These are phyloP conservation scores for Neomorphus geoffroyi DNA, from an alignment of 2,797 vertebrate species.

Conservation along the genomic window DNA sequence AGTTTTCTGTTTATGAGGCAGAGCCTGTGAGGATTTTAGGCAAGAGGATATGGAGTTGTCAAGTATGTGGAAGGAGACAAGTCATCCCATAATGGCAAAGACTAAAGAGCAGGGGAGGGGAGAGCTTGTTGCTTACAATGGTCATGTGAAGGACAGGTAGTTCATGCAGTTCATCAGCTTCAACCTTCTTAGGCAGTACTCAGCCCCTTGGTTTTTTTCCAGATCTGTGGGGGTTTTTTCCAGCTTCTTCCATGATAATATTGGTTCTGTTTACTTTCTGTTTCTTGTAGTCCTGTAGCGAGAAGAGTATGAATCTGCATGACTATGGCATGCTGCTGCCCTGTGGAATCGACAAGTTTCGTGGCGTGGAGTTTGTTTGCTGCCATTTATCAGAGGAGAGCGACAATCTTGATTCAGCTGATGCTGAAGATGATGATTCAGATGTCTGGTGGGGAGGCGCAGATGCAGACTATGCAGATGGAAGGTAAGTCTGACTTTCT, in stretches of 20 bases:
- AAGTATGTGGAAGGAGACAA: not conserved
- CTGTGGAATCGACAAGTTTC: slow-evolving; percentile 94
- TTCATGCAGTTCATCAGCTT: not conserved
- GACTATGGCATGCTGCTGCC: slow-evolving; percentile 97
- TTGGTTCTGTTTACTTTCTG: not conserved
- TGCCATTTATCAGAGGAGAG: slow-evolving; percentile 86
- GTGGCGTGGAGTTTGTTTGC: slow-evolving; percentile 97
- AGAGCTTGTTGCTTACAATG: not conserved
- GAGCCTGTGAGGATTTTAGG: not conserved
- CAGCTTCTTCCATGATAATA: not conserved
- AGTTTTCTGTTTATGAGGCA: not conserved
- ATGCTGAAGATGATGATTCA: slow-evolving; percentile 88
- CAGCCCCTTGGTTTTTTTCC: not conserved
- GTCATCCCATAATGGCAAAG: not conserved
- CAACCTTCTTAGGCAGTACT: not conserved
- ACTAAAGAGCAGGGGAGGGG: not conserved
- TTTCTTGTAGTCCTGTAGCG: slow-evolving; percentile 85
- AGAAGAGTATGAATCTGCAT: slow-evolving; percentile 93
- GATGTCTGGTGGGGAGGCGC: slow-evolving; percentile 98
- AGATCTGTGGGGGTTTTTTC: not conserved
- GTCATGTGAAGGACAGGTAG: not conserved
- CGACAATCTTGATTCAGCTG: slow-evolving; percentile 84
- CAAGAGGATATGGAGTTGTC: not conserved
- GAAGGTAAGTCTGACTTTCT: slow-evolving; percentile 78
- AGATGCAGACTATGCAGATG: slow-evolving; percentile 89